Conservation (phyloP, 2,888 invertebrate genomes). For the Eurytoma californica region DNA sequence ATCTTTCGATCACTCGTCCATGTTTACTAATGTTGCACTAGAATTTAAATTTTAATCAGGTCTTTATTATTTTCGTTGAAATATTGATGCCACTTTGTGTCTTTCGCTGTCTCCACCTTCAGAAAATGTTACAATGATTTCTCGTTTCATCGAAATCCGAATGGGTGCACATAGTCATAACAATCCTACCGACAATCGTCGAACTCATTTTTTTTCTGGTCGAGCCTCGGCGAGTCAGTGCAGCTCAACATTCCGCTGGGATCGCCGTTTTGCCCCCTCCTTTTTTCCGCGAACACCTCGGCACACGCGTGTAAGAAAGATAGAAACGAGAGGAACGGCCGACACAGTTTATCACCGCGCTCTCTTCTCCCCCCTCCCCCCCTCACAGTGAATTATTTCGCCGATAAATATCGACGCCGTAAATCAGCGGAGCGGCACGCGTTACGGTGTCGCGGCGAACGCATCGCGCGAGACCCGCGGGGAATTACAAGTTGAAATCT, state of each 20-base stretch:
- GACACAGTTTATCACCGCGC: conserved; percentile 31
- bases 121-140: too few relatives aligned
- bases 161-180: too few relatives aligned
- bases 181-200: too few relatives aligned
- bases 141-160: too few relatives aligned
- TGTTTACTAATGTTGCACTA: too few relatives aligned
- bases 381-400: conserved; percentile 41
- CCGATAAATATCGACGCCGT: conserved; percentile 46
- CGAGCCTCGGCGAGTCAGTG: too few relatives aligned
- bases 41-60: too few relatives aligned
- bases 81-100: too few relatives aligned
- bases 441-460: conserved; percentile 16
- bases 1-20: too few relatives aligned
- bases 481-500: conserved; percentile 39
- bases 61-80: too few relatives aligned
- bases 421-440: conserved; percentile 30
- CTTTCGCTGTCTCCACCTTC: too few relatives aligned
- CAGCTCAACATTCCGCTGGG: too few relatives aligned
- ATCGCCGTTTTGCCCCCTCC: background rate
- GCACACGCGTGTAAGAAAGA: conserved; percentile 7
- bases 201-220: background rate
- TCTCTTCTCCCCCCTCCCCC: background rate
- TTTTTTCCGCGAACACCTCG: background rate
- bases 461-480: conserved; percentile 28
- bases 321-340: background rate